Evolutionary conservation across 2,888 invertebrate species (phyloP).

Genomic region (Elmis aenea): DNA sequence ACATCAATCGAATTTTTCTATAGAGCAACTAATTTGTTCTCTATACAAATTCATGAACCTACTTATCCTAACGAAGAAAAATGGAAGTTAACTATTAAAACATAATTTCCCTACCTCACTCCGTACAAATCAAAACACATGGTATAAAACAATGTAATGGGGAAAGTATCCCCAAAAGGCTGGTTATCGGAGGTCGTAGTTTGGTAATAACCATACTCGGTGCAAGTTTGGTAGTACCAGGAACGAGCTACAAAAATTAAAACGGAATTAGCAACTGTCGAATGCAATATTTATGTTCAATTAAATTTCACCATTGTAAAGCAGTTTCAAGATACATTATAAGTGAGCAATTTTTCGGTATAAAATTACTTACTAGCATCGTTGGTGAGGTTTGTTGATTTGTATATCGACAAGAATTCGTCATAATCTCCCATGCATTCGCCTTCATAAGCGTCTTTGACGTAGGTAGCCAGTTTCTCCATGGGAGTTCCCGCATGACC

Average conservation of each 20-base stretch:
- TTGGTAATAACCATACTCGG: constrained; percentile 82
- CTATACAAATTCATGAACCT: too few species aligned
- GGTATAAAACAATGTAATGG: neutral
- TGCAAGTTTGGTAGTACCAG: constrained; percentile 85
- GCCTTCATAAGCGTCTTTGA: constrained; percentile 8
- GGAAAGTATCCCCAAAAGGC: constrained; percentile 47
- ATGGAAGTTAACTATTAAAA: too few species aligned
- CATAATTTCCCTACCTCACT: too few species aligned
- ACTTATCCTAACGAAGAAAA: too few species aligned
- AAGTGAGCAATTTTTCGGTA: too few species aligned
- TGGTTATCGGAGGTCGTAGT: constrained; percentile 58
- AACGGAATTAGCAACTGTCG: too few species aligned
- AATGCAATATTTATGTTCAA: too few species aligned
- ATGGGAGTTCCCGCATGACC: constrained; percentile 8
- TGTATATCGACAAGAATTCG: constrained; percentile 12
- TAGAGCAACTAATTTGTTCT: too few species aligned
- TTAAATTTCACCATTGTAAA: too few species aligned
- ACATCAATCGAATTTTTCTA: too few species aligned
- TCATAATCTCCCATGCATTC: constrained; percentile 21
- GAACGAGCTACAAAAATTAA: constrained; percentile 22
- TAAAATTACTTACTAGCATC: neutral
- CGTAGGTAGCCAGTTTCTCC: constrained; percentile 20
- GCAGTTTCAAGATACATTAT: too few species aligned
- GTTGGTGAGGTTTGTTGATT: neutral
- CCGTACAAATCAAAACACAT: neutral